phyloP scores from a whole-genome alignment of 2,113 vertebrate species.

The Hiodon alosoides region DNA sequence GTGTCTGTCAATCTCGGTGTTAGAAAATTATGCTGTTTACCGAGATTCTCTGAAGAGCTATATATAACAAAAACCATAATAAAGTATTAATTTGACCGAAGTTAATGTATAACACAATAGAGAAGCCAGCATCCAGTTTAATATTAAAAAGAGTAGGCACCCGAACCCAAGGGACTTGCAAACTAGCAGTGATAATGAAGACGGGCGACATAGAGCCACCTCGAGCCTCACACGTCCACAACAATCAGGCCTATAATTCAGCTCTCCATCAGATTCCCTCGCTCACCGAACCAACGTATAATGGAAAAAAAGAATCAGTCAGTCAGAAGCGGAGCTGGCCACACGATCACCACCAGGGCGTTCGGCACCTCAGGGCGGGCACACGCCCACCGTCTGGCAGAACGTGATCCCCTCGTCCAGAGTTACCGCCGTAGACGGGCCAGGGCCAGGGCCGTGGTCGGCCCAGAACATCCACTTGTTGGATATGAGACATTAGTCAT shows the following conservation, averaged over 20 bases:
- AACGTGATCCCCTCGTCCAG: conserved; percentile 54
- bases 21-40: no score
- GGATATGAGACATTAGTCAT: conserved; percentile 80
- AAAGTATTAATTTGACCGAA: no score
- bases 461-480: conserved; percentile 18
- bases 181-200: not conserved
- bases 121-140: not conserved
- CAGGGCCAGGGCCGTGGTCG: not conserved
- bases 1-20: no score
- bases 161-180: not conserved
- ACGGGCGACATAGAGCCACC: not conserved
- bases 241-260: not conserved
- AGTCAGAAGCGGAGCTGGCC: not conserved
- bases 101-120: not conserved
- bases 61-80: no score
- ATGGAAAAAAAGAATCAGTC: not conserved
- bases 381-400: not conserved
- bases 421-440: not conserved
- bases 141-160: not conserved
- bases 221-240: not conserved
- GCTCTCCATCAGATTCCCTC: not conserved
- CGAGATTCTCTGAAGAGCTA: no score
- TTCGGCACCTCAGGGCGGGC: not conserved
- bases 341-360: not conserved
- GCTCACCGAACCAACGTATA: not conserved